Conservation (phyloP, 2,113 vertebrate genomes). For the Excalfactoria chinensis region DNA sequence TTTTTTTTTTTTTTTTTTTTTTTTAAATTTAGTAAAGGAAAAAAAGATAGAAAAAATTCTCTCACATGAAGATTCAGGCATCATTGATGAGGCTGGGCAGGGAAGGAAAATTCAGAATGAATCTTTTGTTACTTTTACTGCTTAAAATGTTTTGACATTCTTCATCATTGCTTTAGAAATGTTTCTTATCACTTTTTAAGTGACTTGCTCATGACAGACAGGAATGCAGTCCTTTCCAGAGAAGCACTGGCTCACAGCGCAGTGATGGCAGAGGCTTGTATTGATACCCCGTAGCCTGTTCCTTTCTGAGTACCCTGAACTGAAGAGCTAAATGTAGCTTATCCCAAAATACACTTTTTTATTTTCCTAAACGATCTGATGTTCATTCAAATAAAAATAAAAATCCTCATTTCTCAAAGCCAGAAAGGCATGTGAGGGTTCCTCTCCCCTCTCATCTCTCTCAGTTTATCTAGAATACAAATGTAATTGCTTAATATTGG, state of each 20-base stretch:
- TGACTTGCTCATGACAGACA: slow-evolving; percentile 49
- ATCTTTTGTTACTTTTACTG: slow-evolving; percentile 54
- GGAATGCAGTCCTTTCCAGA: slow-evolving; percentile 42
- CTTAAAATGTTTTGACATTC: slow-evolving; percentile 58
- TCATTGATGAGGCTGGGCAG: slow-evolving; percentile 18
- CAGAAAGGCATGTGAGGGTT: background rate
- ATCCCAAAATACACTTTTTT: background rate
- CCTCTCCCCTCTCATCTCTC: rapidly evolving
- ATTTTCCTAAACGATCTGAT: background rate
- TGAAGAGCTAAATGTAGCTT: background rate
- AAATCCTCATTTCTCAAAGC: background rate
- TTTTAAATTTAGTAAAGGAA: background rate
- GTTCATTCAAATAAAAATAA: background rate
- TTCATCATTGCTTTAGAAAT: slow-evolving; percentile 58
- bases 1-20: background rate
- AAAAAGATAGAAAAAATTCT: background rate
- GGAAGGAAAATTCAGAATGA: background rate
- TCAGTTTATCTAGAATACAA: background rate
- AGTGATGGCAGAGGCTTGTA: background rate
- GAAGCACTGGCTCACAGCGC: background rate
- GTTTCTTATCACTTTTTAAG: slow-evolving; percentile 57
- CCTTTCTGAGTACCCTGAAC: background rate
- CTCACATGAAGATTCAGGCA: background rate
- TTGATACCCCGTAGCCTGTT: slow-evolving; percentile 6
- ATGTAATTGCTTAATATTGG: background rate